Evolutionary conservation across 2,113 vertebrate species (phyloP).

Genomic region (Anguilla rostrata): DNA sequence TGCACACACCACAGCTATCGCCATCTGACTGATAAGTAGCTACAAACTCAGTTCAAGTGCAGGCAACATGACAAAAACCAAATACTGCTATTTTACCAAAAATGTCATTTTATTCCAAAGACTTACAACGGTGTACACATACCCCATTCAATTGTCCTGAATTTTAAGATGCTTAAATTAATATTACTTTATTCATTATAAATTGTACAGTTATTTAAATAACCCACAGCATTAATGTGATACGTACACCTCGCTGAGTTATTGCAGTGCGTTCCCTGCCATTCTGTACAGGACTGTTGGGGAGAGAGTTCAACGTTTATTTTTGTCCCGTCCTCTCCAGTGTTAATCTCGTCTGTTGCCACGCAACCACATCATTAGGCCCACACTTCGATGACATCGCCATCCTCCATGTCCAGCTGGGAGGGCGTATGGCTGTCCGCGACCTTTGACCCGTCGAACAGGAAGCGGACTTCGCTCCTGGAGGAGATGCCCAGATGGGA

Average conservation of each 20-base stretch:
- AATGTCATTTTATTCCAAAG: neutral
- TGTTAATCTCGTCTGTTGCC: neutral
- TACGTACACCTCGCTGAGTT: neutral
- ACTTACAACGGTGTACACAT: neutral
- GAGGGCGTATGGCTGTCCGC: conserved; percentile 57
- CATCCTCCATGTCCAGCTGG: conserved; percentile 75
- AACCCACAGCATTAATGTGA: neutral
- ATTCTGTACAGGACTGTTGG: too few relatives aligned
- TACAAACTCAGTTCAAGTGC: neutral
- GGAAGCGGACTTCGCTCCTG: conserved; percentile 48
- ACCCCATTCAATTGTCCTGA: neutral
- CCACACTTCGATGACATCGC: conserved; percentile 75
- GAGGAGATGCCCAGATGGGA: conserved; percentile 25
- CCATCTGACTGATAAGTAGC: neutral
- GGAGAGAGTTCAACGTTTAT: neutral
- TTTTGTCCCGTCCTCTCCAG: neutral
- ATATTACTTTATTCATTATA: neutral
- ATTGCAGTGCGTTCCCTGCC: too few relatives aligned
- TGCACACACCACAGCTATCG: too few relatives aligned
- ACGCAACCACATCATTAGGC: conserved; percentile 33
- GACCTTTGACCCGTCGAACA: conserved; percentile 68
- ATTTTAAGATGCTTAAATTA: neutral
- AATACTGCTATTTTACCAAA: neutral
- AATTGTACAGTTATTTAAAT: neutral
- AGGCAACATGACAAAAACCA: neutral